Evolutionary conservation across 2,888 invertebrate species (phyloP), one percentile per base, ranked within the genome.

Genomic region (Drosophila atripex): DNA sequence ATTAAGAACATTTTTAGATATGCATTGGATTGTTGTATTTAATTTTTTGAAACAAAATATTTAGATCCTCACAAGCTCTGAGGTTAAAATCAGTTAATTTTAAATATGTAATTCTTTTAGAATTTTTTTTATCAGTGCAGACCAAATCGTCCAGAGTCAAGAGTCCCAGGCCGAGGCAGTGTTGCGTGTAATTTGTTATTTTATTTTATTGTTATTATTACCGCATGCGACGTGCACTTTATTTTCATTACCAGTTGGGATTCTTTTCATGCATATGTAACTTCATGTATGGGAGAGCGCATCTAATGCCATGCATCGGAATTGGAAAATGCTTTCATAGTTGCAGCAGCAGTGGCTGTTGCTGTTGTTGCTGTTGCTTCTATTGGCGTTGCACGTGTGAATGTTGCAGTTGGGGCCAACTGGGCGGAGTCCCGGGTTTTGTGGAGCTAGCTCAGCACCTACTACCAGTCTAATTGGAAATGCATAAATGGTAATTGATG

Each of bases 121-220:
- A 16, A 41, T 11, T 12, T 28, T 60, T 60, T 41, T 18, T 46
- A 35, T 7, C 38, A 66, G 58, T 57, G 60, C 47, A 47, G 50
- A 46, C 16, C 53, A 53, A 16, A 56, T 61, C 25, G 58, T 57
- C 9, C 41, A 21, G n/a, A 58, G 58, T 35, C 11, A 35, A 63
- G 50, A 63, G 57, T 21, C 60, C 35, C 60, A 52, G 61, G 47
- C 58, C 82, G 76, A 51, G 76, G 84, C 89, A 83, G 85, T 87
- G 88, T 89, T 88, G 89, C 88, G 89, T 89, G 89, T 89, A 88
- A 88, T 89, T 89, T 89, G 89, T 89, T 89, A 88, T 86, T 89
- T 89, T 84, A 89, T 89, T 89, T 89, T 89, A 89, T 89, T 89
- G 88, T 88, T 89, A 89, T 89, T 88, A 87, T 88, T 88, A 88